Conservation (phyloP, 2,113 vertebrate species). For the Poecile atricapillus region DNA sequence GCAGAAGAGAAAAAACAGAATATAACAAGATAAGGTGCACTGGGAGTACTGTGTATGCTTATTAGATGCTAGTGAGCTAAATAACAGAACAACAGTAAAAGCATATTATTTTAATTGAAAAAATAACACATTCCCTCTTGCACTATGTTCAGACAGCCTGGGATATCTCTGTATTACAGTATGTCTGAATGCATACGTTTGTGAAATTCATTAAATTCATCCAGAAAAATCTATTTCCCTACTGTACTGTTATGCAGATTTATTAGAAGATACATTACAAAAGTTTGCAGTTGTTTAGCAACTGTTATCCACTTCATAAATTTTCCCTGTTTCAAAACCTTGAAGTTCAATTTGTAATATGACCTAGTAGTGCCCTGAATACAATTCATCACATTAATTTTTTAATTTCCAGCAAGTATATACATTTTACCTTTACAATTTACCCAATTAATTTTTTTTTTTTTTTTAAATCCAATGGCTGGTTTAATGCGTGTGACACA, state of each 20-base stretch:
- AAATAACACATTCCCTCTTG: background rate
- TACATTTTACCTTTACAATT: background rate
- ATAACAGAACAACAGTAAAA: background rate
- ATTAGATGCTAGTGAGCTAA: background rate
- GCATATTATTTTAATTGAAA: background rate
- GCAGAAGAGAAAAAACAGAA: background rate
- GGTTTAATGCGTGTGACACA: too few relatives aligned
- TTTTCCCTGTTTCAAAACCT: background rate
- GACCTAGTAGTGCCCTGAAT: background rate
- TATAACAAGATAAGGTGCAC: background rate
- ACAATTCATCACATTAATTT: background rate
- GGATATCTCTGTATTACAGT: background rate
- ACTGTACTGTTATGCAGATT: background rate
- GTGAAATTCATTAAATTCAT: constrained; percentile 19
- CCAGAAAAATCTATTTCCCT: constrained; percentile 1
- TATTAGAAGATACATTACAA: background rate
- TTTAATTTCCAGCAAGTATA: background rate
- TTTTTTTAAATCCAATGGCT: background rate
- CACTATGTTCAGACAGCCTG: background rate
- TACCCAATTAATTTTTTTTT: background rate
- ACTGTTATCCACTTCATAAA: constrained; percentile 4
- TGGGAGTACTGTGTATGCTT: background rate
- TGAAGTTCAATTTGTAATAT: background rate
- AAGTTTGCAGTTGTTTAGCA: constrained; percentile 17
- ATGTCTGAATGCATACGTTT: background rate